Base-by-base conservation (phyloP, 2,797 vertebrate genomes). In the Pangasius mekongensis region DNA sequence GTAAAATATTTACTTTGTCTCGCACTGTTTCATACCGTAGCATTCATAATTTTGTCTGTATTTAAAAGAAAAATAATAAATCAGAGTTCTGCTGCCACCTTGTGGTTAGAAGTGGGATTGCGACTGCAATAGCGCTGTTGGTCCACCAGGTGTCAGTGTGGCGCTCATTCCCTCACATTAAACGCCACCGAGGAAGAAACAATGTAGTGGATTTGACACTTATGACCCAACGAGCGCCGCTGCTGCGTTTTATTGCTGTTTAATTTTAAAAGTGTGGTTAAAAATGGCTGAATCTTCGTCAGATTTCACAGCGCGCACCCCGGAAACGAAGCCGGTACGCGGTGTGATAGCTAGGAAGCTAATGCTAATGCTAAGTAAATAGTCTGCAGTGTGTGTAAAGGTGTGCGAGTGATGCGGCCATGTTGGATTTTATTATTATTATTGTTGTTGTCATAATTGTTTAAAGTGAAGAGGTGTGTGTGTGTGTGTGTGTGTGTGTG, bases 121-220 rank as follows among this genome's bases (percentile, higher is more conserved):
- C 30, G 10, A 0, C 6, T 69, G 62, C 27, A n/a, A 27, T 27
- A 39, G 6, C 47, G 76, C n/a, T 20, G 10, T 71, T 24, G 2
- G 20, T 1, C 86, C 88, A 52, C 52, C 3, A 0, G 88, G 14
- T 22, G 78, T 84, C 90, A 90, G 71, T 87, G 20, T 22, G 18
- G 22, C 67, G 33, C 43, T 36, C 1, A 4, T 56, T 27, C 30
- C 56, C 14, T 84, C 18, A 30, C 2, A 13, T 9, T 71, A 6
- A 89, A 33, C 20, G 39, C 39, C 33, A 33, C 33, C 52, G 52
- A 84, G 22, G 86, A 86, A 89, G 67, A 64, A 52, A 39, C 0
- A n/a, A 0, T 18, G 66, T 4, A 7, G 49, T 16, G 84, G 5
- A 39, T 39, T 73, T 43, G 84, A 85, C 84, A 8, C 69, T 58